These are phyloP conservation scores for Paratrypauchen microcephalus DNA, from an alignment of 2,797 vertebrate genomes.

Conservation along the genomic window DNA sequence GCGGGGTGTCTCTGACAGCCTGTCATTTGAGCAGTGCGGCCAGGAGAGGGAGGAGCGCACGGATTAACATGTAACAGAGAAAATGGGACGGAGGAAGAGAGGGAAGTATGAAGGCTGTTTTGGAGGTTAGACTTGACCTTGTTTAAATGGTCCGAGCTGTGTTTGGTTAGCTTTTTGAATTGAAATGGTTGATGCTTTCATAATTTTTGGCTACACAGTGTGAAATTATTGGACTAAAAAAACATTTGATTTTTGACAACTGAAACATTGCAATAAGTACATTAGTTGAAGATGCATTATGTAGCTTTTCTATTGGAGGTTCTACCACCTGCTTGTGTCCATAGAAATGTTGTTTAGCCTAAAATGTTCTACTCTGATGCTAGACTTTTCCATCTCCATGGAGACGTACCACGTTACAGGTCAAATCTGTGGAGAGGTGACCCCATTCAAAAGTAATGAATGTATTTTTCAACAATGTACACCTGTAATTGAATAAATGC, in stretches of 20 bases:
- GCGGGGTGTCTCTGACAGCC: slow-evolving; percentile 55
- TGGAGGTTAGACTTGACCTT: slow-evolving; percentile 1
- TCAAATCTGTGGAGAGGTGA: no score
- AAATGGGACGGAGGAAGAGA: slow-evolving; percentile 9
- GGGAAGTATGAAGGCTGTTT: not conserved
- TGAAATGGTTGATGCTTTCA: not conserved
- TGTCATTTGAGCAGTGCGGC: slow-evolving; percentile 49
- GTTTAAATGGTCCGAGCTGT: not conserved
- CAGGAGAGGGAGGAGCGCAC: slow-evolving; percentile 26
- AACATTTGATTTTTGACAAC: not conserved
- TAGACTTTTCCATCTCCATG: no score
- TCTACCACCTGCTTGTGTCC: no score
- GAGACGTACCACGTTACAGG: no score
- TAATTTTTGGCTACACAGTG: not conserved
- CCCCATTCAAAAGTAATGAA: no score
- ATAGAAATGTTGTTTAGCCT: no score
- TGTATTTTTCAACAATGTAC: no score
- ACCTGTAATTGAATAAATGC: no score
- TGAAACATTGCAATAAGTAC: not conserved
- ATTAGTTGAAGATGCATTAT: not conserved
- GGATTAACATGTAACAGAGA: slow-evolving; percentile 48
- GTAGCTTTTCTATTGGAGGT: no score
- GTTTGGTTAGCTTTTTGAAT: not conserved
- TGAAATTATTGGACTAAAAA: not conserved
- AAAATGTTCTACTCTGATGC: no score